Percentiles rank a stretch among this genome's conserved stretches.
Evolutionary conservation across 2,888 invertebrate species (phyloP).

Genomic region (Nowickia ferox): DNA sequence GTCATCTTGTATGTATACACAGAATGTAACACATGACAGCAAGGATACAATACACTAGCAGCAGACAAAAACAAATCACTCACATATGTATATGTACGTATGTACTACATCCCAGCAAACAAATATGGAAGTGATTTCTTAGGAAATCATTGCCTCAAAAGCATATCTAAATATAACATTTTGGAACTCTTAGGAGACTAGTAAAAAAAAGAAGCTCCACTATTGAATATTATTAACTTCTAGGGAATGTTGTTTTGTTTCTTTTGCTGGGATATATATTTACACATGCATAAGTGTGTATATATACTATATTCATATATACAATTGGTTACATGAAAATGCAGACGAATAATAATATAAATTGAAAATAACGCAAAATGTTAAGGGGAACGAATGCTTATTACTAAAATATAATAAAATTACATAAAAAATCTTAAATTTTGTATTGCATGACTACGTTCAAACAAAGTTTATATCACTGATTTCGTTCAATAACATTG

Average conservation of each 20-base stretch:
- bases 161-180: too few relatives aligned
- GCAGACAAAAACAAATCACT: conserved; percentile 19
- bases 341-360: neutral
- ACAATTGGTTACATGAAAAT: conserved; percentile 2
- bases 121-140: neutral
- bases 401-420: too few relatives aligned
- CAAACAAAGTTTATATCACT: too few relatives aligned
- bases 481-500: too few relatives aligned
- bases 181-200: too few relatives aligned
- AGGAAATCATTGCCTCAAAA: too few relatives aligned
- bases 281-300: neutral
- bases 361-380: neutral
- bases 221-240: too few relatives aligned
- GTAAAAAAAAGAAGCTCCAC: too few relatives aligned
- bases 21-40: conserved; percentile 68
- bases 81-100: neutral
- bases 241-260: neutral
- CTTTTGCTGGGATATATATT: neutral
- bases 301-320: neutral
- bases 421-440: too few relatives aligned
- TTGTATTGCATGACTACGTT: too few relatives aligned
- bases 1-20: conserved; percentile 35
- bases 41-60: conserved; percentile 57
- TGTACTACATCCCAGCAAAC: neutral
- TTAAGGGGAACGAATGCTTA: conserved; percentile 15